Percentiles rank a stretch among this genome's conserved stretches.
Conservation (phyloP, 2,888 invertebrate genomes). For the Rotaria magnacalcarata region DNA sequence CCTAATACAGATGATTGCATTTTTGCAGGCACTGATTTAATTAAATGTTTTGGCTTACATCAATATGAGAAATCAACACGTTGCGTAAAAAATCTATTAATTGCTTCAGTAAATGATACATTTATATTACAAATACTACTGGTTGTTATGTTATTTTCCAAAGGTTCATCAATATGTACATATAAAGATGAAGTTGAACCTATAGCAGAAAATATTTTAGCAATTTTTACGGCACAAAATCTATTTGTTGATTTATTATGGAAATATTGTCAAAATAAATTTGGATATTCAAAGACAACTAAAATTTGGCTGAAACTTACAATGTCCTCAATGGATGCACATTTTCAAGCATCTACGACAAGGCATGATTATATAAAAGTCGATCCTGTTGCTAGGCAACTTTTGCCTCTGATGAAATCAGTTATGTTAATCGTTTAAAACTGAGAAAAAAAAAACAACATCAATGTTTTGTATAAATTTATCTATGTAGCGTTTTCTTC, state of each 20-base stretch:
- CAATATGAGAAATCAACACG: neutral
- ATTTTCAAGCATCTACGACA: neutral
- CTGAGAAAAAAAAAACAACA: neutral
- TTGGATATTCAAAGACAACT: neutral
- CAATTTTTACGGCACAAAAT: neutral
- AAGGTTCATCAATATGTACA: conserved; percentile 16
- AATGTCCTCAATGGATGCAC: neutral
- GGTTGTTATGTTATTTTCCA: neutral
- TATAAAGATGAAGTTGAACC: neutral
- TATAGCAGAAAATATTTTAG: neutral
- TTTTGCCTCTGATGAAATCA: neutral
- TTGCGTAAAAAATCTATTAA: neutral
- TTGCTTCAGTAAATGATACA: neutral
- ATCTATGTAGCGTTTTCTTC: neutral
- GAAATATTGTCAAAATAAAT: neutral
- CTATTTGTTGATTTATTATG: neutral
- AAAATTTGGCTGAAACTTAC: neutral
- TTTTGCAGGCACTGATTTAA: neutral
- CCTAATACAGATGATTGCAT: neutral
- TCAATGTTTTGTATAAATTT: neutral
- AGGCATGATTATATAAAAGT: neutral
- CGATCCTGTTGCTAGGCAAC: neutral
- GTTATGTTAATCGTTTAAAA: neutral
- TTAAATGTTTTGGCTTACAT: neutral
- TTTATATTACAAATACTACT: neutral